Evolutionary conservation across 2,113 vertebrate genomes (phyloP).

Genomic region (Ptilonorhynchus violaceus): DNA sequence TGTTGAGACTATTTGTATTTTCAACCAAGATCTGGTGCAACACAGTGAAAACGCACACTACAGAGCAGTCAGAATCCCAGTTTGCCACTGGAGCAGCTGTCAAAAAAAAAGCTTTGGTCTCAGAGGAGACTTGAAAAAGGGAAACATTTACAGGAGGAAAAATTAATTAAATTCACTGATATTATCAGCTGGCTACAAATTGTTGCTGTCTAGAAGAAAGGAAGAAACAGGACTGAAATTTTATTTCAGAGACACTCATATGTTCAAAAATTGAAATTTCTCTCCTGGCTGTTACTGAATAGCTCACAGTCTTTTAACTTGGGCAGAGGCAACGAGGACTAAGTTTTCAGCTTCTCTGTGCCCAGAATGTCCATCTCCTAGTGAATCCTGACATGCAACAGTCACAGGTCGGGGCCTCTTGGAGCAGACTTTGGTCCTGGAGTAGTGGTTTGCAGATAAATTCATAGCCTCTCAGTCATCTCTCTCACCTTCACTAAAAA

Average conservation of each 20-base stretch:
- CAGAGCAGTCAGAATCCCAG: background rate
- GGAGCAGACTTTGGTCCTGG: background rate
- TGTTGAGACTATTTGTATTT: background rate
- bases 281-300: background rate
- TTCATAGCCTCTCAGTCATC: background rate
- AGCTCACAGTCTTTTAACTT: background rate
- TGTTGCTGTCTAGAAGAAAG: background rate
- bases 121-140: background rate
- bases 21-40: rapidly evolving
- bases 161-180: background rate
- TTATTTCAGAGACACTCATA: background rate
- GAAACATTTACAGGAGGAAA: background rate
- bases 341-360: background rate
- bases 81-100: background rate
- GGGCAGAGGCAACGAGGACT: background rate
- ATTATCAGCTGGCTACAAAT: background rate
- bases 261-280: background rate
- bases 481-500: background rate
- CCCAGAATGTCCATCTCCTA: background rate
- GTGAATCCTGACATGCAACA: background rate
- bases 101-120: background rate
- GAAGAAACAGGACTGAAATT: background rate
- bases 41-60: background rate
- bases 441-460: background rate
- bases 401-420: background rate